phyloP scores from a whole-genome alignment of 2,113 vertebrate genomes.

The Anguilla rostrata region DNA sequence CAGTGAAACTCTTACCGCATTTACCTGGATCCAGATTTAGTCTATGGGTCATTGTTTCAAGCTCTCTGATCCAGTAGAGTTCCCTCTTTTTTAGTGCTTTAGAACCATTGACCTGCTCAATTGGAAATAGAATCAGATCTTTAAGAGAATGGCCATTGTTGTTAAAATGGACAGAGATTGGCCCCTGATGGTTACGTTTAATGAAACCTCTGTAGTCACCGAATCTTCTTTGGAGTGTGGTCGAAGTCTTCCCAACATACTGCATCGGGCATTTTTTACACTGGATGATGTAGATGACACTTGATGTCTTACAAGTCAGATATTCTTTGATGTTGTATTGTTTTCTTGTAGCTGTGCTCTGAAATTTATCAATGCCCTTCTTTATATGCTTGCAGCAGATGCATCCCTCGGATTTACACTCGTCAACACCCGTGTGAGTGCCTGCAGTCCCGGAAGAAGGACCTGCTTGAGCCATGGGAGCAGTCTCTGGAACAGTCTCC shows the following conservation, averaged over 20 bases:
- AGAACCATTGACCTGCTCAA: neutral
- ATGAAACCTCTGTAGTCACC: too few species aligned
- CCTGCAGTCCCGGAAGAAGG: neutral
- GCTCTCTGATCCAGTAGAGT: neutral
- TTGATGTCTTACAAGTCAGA: neutral
- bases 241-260: conserved; percentile 11
- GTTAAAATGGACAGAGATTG: conserved; percentile 20
- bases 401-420: neutral
- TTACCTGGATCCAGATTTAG: too few species aligned
- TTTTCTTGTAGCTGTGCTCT: neutral
- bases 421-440: neutral
- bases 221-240: neutral
- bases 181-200: too few species aligned
- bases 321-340: neutral
- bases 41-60: neutral
- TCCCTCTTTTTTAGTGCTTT: neutral
- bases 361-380: neutral
- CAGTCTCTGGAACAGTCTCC: neutral
- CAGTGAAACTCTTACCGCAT: too few species aligned
- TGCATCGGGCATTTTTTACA: neutral
- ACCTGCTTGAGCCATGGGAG: neutral
- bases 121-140: conserved; percentile 5
- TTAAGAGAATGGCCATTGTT: neutral
- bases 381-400: neutral
- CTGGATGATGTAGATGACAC: conserved; percentile 6